Conservation (phyloP, 2,888 invertebrate species). For the Celastrina argiolus region DNA sequence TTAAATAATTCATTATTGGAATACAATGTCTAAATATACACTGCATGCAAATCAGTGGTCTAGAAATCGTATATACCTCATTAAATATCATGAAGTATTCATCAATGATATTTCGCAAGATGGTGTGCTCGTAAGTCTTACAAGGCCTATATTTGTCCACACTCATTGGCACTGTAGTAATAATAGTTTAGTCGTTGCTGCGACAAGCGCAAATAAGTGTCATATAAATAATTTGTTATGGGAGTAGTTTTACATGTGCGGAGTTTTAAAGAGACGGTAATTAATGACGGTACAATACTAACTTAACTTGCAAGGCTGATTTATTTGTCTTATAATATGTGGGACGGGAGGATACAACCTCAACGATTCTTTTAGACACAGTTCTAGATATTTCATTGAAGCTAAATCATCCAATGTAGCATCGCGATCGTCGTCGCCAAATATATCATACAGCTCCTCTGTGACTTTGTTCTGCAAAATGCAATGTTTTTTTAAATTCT, state of each 20-base stretch:
- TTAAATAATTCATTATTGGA: neutral
- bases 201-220: too few relatives aligned
- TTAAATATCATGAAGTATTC: too few relatives aligned
- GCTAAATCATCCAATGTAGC: slow-evolving; percentile 15
- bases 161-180: too few relatives aligned
- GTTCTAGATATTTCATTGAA: slow-evolving; percentile 71
- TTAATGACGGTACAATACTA: neutral
- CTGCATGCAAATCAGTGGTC: neutral
- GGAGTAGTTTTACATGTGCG: too few relatives aligned
- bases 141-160: too few relatives aligned
- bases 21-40: neutral
- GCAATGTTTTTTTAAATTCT: neutral
- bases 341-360: slow-evolving; percentile 75
- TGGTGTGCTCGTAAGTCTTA: neutral
- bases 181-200: too few relatives aligned
- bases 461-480: slow-evolving; percentile 16
- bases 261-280: too few relatives aligned
- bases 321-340: slow-evolving; percentile 37
- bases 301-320: slow-evolving; percentile 18
- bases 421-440: slow-evolving; percentile 4
- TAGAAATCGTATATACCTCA: neutral
- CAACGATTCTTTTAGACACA: slow-evolving; percentile 80
- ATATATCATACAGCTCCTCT: slow-evolving; percentile 18
- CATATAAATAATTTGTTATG: too few relatives aligned
- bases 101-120: neutral